Conservation (phyloP, 2,113 vertebrate species). For the Heteronetta atricapilla region DNA sequence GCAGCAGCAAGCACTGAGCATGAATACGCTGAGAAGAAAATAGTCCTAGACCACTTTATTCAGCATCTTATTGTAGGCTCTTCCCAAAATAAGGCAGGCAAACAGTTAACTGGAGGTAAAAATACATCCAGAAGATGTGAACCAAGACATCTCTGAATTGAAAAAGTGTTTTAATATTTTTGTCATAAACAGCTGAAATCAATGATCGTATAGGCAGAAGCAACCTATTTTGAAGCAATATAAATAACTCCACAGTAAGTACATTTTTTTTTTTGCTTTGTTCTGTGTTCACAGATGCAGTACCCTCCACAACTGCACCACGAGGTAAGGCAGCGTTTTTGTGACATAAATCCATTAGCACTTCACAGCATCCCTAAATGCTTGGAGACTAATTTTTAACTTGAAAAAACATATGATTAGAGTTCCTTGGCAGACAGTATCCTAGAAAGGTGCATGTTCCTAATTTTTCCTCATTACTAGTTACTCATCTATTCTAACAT, state of each 20-base stretch:
- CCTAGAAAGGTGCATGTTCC: neutral
- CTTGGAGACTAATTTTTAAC: neutral
- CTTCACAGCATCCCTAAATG: neutral
- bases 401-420: neutral
- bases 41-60: neutral
- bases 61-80: neutral
- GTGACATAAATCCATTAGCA: neutral
- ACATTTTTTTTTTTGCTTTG: neutral
- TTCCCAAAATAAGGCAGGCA: neutral
- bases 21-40: neutral
- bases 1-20: neutral
- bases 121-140: neutral
- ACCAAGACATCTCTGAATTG: neutral
- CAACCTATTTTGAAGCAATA: neutral
- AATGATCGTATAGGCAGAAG: neutral
- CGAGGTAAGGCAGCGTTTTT: neutral
- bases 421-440: neutral
- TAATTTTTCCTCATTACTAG: neutral
- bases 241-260: neutral
- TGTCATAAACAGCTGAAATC: neutral
- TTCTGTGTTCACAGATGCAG: neutral
- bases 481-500: neutral
- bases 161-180: neutral
- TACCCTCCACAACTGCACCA: fast-evolving
- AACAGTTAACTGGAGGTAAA: neutral